Percentiles rank a stretch among this genome's conserved stretches.
These are phyloP conservation scores for Falcunculus frontatus DNA, from an alignment of 2,113 vertebrate species.

Conservation along the genomic window DNA sequence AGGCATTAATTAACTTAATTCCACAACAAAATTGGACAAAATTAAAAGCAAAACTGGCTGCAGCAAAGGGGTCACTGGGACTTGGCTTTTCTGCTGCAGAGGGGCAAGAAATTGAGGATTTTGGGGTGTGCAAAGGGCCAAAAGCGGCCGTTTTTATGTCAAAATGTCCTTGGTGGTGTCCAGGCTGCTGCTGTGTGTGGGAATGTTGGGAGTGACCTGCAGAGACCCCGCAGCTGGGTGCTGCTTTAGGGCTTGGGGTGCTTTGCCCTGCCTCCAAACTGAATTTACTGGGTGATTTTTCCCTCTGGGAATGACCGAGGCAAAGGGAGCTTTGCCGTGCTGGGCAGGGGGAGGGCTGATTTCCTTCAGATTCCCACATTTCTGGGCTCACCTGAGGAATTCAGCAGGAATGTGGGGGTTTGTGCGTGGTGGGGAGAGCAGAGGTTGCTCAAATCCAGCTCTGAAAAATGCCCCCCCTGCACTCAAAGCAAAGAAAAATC, in stretches of 20 bases:
- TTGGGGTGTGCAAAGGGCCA: background rate
- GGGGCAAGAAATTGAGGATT: background rate
- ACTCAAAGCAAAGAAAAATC: background rate
- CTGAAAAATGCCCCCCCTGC: background rate
- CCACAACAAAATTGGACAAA: rapidly evolving
- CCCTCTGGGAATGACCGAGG: background rate
- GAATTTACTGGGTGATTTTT: rapidly evolving
- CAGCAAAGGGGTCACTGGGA: rapidly evolving
- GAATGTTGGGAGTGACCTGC: rapidly evolving
- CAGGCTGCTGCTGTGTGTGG: background rate
- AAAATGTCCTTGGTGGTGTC: rapidly evolving
- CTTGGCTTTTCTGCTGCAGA: background rate
- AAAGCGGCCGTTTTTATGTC: rapidly evolving
- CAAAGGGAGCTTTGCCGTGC: background rate
- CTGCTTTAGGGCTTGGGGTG: background rate
- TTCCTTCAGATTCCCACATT: rapidly evolving
- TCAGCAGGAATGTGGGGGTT: rapidly evolving
- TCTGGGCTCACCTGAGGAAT: rapidly evolving
- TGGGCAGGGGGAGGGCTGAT: background rate
- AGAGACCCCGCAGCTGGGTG: background rate
- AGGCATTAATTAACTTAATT: background rate
- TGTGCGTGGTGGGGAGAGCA: background rate
- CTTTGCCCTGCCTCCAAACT: background rate
- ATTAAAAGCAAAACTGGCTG: rapidly evolving
- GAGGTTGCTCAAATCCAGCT: background rate